A percentile compares a stretch with the other conserved stretches of the same genome.
phyloP scores from a whole-genome alignment of 2,797 vertebrate genomes.

The Decapterus maruadsi region DNA sequence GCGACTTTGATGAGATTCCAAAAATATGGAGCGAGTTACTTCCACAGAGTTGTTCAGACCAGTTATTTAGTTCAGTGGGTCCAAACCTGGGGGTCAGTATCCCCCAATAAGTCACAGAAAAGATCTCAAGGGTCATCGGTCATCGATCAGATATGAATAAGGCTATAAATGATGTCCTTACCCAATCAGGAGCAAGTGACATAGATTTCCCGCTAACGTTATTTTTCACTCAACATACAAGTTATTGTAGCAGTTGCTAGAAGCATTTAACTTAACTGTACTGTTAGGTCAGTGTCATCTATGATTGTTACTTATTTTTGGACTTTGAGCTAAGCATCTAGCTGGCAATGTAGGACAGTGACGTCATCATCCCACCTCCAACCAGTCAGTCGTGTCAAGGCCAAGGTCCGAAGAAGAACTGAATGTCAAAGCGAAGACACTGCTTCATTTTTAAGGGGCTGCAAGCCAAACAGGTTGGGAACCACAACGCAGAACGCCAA shows the following conservation, averaged over 20 bases:
- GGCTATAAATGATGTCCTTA: neutral
- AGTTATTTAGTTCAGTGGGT: conserved; percentile 30
- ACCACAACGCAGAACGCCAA: neutral
- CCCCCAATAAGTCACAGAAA: neutral
- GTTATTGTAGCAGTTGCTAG: neutral
- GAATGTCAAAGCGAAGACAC: too few species aligned
- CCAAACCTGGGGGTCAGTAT: neutral
- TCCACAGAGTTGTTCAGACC: neutral
- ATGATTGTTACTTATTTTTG: neutral
- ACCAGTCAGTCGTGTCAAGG: neutral
- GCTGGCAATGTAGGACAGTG: neutral
- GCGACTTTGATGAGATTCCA: neutral
- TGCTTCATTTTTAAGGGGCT: neutral
- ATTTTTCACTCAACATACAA: neutral
- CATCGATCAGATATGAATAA: neutral
- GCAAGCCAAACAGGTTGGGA: conserved; percentile 8
- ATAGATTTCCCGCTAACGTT: neutral
- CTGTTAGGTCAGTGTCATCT: neutral
- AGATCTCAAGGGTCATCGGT: neutral
- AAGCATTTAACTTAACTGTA: neutral
- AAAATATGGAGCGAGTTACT: accelerated
- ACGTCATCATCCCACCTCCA: neutral
- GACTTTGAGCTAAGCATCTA: neutral
- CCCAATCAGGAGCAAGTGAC: neutral
- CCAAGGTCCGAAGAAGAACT: neutral